Evolutionary conservation across 2,113 vertebrate genomes (phyloP), one percentile per base, ranked within the genome.

Genomic region (Cyprinodon tularosa): DNA sequence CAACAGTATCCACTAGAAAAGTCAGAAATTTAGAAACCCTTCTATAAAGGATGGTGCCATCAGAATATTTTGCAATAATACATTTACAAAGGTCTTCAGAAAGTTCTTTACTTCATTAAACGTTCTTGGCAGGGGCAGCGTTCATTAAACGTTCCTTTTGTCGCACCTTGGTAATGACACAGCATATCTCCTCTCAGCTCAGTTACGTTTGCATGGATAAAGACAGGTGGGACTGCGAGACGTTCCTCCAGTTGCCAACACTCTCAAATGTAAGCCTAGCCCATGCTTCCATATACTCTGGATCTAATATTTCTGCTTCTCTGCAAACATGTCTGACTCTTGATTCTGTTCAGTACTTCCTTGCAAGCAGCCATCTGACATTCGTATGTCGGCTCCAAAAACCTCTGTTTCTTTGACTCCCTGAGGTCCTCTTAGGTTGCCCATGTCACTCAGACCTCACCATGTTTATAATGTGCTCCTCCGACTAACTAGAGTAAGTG

Each of bases 191-290:
- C 77, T 59, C 62, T 74, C 67, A 70, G 72, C 74, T 47, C 74
- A 67, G 81, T 86, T 86, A 79, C 83, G 85, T 90, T 80, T 85
- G 84, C 86, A 87, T 81, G 86, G 82, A 80, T 89, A 76, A 86
- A 91, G 82, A 93, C 89, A 93, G 88, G 89, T 91, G 91, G 80
- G 78, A 63, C 81, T 72, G 64, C 82, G 81, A 90, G 80, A 78
- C 76, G 84, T 79, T 86, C 82, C 72, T 81, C 67, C 78, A 84
- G 74, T 88, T 90, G 87, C 86, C 83, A 81, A 74, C 65, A 37
- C 68, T 85, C 88, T 91, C 85, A 87, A 86, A 92, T 90, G 75
- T 90, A 89, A 89, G 81, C 70, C 66, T 50, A 13, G 37, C 59
- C 39, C 85, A 77, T 63, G 72, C 44, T 62, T 66, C 65, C 74